Evolutionary conservation across 2,888 invertebrate genomes (phyloP), one percentile per base, ranked within the genome.

Genomic region (Drosophila differens): DNA sequence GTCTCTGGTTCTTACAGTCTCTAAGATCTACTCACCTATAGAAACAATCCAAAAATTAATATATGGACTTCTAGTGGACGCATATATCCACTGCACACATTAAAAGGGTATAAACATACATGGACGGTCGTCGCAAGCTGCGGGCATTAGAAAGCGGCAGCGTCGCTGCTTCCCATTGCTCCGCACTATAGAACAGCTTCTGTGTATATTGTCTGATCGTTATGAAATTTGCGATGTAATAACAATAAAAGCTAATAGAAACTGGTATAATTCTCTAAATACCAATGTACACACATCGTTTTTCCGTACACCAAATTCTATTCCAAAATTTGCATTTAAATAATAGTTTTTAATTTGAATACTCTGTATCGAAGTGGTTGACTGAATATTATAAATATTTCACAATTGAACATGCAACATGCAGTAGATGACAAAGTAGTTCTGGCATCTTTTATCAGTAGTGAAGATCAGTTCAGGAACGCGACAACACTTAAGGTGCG

Each of bases 201-300:
- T n/a, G 30, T 52, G 30, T 30, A 19, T 30, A 52, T 30, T 52
- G 51, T 52, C n/a, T 30, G 51, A 52, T 52, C 28, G 30, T 30
- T 52, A 10, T 12, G n/a, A 52, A 49, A 30, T 14, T 52, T 52
- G 19, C n/a, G 6, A 6, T 6, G 51, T 52, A 30, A 28, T 52
- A 52, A n/a, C 30, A n/a, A 52, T 52, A 52, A 52, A 28, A 52
- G 12, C n/a, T 19, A 28, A n/a, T 52, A 19, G 30, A 52, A 52
- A 28, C n/a, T 52, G 14, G 51, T 30, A 12, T 52, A n/a, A 30
- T 52, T 10, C 51, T 19, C n/a, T 12, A 52, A n/a, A 52, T 28
- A 30, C 3, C 6, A 52, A n/a, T 28, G 51, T 30, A 30, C n/a
- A n/a, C 6, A 52, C 30, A 30, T 12, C 30, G 16, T 12, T n/a